phyloP scores from a whole-genome alignment of 2,797 vertebrate genomes.

The Propithecus perrieri region DNA sequence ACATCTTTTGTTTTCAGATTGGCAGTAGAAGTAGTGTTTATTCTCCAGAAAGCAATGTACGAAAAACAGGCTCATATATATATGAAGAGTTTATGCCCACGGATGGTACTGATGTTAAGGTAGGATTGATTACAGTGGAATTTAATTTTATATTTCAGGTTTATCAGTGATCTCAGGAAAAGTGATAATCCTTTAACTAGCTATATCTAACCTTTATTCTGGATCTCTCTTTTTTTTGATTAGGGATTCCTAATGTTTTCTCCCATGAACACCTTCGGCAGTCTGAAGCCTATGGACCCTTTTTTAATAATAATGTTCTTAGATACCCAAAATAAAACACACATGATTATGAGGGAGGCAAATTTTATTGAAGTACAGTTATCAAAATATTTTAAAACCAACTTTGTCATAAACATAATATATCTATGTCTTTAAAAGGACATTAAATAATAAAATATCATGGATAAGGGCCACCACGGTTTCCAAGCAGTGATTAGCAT shows the following conservation, averaged over 20 bases:
- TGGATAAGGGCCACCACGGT: background rate
- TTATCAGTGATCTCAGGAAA: slow-evolving; percentile 20
- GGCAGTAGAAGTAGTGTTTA: slow-evolving; percentile 95
- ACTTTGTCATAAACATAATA: background rate
- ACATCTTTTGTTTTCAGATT: slow-evolving; percentile 86
- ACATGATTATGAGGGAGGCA: background rate
- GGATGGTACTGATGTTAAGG: slow-evolving; percentile 95
- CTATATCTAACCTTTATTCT: background rate
- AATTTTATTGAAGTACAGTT: slow-evolving; percentile 10
- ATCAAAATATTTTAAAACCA: slow-evolving; percentile 19
- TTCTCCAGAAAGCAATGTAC: slow-evolving; percentile 93
- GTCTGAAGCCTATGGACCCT: background rate
- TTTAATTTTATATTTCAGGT: background rate
- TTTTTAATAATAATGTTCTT: slow-evolving; percentile 24
- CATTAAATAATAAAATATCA: background rate
- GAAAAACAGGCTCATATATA: slow-evolving; percentile 94
- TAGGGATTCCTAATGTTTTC: background rate
- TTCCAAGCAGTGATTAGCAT: background rate
- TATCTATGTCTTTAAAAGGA: background rate
- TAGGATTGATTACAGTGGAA: slow-evolving; percentile 74
- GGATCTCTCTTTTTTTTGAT: background rate
- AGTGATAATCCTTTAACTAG: background rate
- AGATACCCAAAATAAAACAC: slow-evolving; percentile 10
- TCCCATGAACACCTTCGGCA: background rate
- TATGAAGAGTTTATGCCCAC: slow-evolving; percentile 96